These are phyloP conservation scores for Adelognathus sp. DNA, from an alignment of 2,888 invertebrate genomes.

Conservation along the genomic window DNA sequence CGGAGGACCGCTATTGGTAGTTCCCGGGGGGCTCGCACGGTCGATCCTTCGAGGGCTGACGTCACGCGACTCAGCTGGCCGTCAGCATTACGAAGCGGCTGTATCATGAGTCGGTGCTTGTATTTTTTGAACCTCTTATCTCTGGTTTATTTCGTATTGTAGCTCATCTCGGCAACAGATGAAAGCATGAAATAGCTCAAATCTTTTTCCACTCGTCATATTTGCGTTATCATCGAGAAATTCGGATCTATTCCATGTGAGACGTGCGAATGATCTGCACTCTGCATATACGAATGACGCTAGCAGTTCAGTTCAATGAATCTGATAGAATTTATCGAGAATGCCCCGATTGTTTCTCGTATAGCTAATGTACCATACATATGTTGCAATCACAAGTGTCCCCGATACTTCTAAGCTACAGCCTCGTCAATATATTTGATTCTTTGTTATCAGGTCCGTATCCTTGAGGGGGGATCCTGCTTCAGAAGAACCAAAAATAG, in stretches of 20 bases:
- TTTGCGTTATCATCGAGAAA: not conserved
- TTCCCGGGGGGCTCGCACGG: constrained; percentile 73
- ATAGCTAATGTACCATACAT: not conserved
- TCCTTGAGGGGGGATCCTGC: too few relatives aligned
- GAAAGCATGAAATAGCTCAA: not conserved
- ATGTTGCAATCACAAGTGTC: not conserved
- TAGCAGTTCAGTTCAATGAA: not conserved
- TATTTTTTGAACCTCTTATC: not conserved
- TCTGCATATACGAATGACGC: not conserved
- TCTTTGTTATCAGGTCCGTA: too few relatives aligned
- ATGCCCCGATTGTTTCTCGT: not conserved
- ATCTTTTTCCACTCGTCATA: not conserved
- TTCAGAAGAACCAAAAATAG: too few relatives aligned
- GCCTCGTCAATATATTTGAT: not conserved
- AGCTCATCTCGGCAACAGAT: constrained; percentile 2
- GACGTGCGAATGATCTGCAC: not conserved
- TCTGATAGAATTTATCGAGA: not conserved
- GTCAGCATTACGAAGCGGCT: not conserved
- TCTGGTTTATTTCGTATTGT: not conserved
- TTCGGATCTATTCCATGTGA: not conserved
- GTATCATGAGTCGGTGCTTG: not conserved
- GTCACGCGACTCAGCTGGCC: constrained; percentile 34
- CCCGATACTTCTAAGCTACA: constrained; percentile 24
- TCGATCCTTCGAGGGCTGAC: constrained; percentile 71
- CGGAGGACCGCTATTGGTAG: constrained; percentile 68